Evolutionary conservation across 2,888 invertebrate genomes (phyloP), one percentile per base, ranked within the genome.

Genomic region (Malthinus seriepunctatus): DNA sequence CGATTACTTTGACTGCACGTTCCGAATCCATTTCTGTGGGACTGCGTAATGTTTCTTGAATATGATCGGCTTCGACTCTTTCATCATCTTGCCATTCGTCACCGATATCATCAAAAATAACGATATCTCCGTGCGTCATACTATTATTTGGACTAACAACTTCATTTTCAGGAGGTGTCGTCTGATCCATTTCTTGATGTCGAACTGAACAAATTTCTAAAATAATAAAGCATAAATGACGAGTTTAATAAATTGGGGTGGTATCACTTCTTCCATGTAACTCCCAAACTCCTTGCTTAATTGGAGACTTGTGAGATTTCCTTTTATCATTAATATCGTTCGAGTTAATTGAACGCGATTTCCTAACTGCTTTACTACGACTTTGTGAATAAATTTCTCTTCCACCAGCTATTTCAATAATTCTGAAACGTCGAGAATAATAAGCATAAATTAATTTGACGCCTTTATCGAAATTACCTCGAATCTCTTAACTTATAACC

Each of bases 41-140:
- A 65, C 71, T 73, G 63, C 66, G 59, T 60, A 67, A 32, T 8
- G 54, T 51, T 32, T 65, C 62, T 10, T 64, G 59, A 12, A 63
- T 47, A 52, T 59, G 64, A 9, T 63, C 63, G 31, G 61, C 64
- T 48, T 67, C 61, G 56, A 64, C 63, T 45, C 62, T 66, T 33
- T 60, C 76, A 72, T 80, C 77, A 81, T 86, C 86, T 80, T 89
- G 88, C 90, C 91, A 91, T 71, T 87, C 88, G 70, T 93, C 93
- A 64, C 88, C 90, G 62, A 89, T 89, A 76, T 93, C 93, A 74
- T 94, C 93, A 72, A 94, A 93, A 50, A 91, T 92, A 68, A 92
- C 90, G 47, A 91, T 89, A 75, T 90, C 93, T 12, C 88, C 89
- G 60, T 89, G 71, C 66, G 71, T 89, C 50, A 87, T 86, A 62